Percentiles rank a stretch among this genome's conserved stretches.
These are phyloP conservation scores for Eilema depressum DNA, from an alignment of 2,888 invertebrate genomes.

Conservation along the genomic window DNA sequence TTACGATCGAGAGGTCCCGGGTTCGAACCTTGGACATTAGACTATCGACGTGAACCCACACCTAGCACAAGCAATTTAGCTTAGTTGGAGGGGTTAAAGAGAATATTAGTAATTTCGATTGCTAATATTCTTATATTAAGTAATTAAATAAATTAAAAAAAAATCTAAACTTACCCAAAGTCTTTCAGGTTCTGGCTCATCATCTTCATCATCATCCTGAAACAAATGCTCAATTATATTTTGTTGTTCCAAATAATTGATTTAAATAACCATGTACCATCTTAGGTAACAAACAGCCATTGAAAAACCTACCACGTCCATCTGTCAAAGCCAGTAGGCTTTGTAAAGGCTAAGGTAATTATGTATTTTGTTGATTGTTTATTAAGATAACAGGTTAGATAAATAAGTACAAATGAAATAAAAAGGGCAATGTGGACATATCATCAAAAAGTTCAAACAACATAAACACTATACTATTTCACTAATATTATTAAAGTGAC, in stretches of 20 bases:
- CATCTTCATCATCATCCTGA: slow-evolving; percentile 79
- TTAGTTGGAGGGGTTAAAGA: too few relatives aligned
- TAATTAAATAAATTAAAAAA: too few relatives aligned
- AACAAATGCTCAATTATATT: slow-evolving; percentile 32
- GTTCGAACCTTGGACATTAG: too few relatives aligned
- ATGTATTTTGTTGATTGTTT: neutral
- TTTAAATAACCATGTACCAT: neutral
- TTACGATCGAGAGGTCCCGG: too few relatives aligned
- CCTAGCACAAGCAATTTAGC: too few relatives aligned
- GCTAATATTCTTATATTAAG: too few relatives aligned
- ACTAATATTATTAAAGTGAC: neutral
- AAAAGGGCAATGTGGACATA: too few relatives aligned
- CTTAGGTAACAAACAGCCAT: neutral
- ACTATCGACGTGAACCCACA: too few relatives aligned
- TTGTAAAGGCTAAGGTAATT: neutral
- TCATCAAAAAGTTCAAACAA: too few relatives aligned
- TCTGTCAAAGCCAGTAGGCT: neutral
- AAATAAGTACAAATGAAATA: neutral
- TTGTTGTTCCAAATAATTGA: neutral
- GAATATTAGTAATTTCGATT: too few relatives aligned
- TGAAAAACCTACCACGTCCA: neutral
- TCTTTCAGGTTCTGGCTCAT: slow-evolving; percentile 75
- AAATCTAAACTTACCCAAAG: slow-evolving; percentile 72
- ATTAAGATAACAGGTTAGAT: neutral
- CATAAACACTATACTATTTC: too few relatives aligned